phyloP scores from a whole-genome alignment of 1,140 invertebrate genomes.

The Oppia nitens region DNA sequence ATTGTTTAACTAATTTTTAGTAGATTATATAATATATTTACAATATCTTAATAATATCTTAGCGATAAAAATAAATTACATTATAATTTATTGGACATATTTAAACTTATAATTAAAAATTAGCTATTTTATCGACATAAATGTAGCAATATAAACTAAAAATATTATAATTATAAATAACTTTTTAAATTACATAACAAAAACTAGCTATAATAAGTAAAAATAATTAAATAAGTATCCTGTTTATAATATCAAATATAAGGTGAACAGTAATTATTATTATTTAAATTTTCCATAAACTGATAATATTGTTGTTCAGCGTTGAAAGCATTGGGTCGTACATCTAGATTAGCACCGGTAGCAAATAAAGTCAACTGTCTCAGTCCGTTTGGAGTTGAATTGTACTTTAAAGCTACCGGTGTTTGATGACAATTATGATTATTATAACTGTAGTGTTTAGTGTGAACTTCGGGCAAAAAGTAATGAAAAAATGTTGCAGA shows the following conservation, averaged over 20 bases:
- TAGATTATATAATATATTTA: too few relatives aligned
- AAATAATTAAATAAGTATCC: too few relatives aligned
- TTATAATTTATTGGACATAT: too few relatives aligned
- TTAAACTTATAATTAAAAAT: too few relatives aligned
- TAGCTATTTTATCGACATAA: too few relatives aligned
- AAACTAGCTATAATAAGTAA: too few relatives aligned
- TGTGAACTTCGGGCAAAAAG: background rate
- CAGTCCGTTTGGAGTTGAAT: background rate
- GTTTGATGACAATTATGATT: background rate
- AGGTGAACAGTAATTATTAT: background rate
- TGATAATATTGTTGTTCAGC: background rate
- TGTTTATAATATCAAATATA: background rate
- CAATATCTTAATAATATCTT: too few relatives aligned
- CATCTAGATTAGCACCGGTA: background rate
- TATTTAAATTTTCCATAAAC: background rate
- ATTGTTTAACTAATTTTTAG: too few relatives aligned
- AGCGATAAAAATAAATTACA: too few relatives aligned
- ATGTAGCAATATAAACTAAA: too few relatives aligned
- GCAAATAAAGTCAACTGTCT: background rate
- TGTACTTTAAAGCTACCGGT: background rate
- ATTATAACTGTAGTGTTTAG: background rate
- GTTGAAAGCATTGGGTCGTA: background rate
- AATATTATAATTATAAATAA: too few relatives aligned
- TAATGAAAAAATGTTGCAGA: background rate
- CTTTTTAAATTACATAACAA: too few relatives aligned